Base-by-base conservation (phyloP, 2,888 invertebrate genomes). In the Stenurella melanura region DNA sequence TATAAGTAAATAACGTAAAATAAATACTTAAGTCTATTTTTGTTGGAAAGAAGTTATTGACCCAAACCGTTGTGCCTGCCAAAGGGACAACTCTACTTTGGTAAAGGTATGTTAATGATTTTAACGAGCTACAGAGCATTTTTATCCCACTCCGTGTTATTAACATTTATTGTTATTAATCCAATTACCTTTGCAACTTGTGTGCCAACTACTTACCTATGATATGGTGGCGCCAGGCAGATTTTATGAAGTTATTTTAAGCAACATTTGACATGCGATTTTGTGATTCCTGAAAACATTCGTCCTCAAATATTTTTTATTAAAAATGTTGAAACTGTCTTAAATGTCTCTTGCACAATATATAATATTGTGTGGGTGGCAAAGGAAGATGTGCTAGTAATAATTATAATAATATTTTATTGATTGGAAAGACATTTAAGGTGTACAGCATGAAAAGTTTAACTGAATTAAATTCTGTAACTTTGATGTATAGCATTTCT, bases 161-260 rank as follows among this genome's bases (percentile, higher is more conserved):
- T 18, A 54, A 50, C 30, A 30, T 54, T 67, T 15, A 21, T n/a
- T 21, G 21, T 15, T 58, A 58, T 69, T 30, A 69, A 69, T 69
- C 38, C 57, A 58, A 30, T 69, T 58, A 69, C 58, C 69, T 57
- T 58, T 18, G 57, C 34, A 38, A 69, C 18, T 3, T 12, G 34
- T 38, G 69, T 57, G 69, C 57, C 69, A 69, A 57, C 57, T 30
- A 38, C 58, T 69, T 56, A 69, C 69, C 69, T 69, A 57, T 18
- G 69, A 69, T 56, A 50, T n/a, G 21, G 26, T 34, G 80, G 80
- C 80, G 80, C 80, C 78, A 68, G 76, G 60, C 63, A 38, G 56
- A 19, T 68, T 58, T 57, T 38, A 57, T 18, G 70, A 12, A 57
- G 71, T 75, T 80, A 80, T 80, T 80, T 78, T 74, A 26, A 71